These are phyloP conservation scores for Bicyclus anynana DNA, from an alignment of 1,140 invertebrate genomes.

Conservation along the genomic window DNA sequence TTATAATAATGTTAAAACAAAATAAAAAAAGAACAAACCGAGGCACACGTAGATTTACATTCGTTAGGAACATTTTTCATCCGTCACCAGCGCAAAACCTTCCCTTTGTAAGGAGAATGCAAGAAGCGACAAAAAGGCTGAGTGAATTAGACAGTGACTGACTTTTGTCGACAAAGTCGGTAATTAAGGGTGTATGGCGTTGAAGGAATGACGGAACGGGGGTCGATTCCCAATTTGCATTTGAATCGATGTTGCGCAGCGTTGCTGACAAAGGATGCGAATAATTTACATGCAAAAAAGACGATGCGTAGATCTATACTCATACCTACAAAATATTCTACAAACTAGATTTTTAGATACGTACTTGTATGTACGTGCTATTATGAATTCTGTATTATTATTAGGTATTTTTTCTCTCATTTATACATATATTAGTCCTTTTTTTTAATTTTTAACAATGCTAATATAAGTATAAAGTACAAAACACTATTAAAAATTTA, in stretches of 20 bases:
- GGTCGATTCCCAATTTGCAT: constrained; percentile 37
- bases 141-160: constrained; percentile 24
- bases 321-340: neutral
- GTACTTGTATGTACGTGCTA: too few relatives aligned
- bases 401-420: too few relatives aligned
- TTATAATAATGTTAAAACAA: too few relatives aligned
- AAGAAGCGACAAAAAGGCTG: constrained; percentile 20
- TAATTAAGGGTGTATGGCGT: constrained; percentile 25
- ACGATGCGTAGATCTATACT: neutral
- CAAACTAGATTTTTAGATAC: neutral
- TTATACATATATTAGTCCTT: too few relatives aligned
- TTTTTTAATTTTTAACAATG: too few relatives aligned
- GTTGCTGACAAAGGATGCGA: constrained; percentile 22
- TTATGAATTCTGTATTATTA: too few relatives aligned
- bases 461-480: too few relatives aligned
- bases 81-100: constrained; percentile 14
- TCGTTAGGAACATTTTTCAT: constrained; percentile 19
- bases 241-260: constrained; percentile 28
- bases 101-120: constrained; percentile 22
- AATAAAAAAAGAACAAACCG: neutral
- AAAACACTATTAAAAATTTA: too few relatives aligned
- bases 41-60: neutral
- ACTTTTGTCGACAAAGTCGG: constrained; percentile 17
- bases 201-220: constrained; percentile 22
- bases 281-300: constrained; percentile 24